A percentile compares a stretch with the other conserved stretches of the same genome.
phyloP scores from a whole-genome alignment of 64 coral and sea anemone genomes.

The Anthopleura sola region DNA sequence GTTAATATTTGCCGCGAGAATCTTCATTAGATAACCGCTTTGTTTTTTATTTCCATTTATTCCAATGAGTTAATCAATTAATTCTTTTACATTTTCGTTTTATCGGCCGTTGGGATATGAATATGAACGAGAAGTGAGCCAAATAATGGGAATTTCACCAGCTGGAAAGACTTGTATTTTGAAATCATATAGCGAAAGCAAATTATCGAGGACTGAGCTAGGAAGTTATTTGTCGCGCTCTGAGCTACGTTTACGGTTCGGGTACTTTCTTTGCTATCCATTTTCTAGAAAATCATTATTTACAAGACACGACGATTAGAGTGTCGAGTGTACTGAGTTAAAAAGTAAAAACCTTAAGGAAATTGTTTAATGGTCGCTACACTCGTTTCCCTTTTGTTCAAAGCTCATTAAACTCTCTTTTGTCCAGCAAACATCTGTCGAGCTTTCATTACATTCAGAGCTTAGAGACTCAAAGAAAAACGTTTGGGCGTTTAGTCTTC shows the following conservation, averaged over 20 bases:
- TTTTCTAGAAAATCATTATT: neutral
- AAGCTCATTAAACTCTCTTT: slow-evolving; percentile 32
- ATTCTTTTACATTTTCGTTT: neutral
- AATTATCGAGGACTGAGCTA: neutral
- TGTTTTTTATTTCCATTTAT: neutral
- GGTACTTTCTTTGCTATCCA: neutral
- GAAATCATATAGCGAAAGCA: neutral
- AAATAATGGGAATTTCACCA: slow-evolving; percentile 16
- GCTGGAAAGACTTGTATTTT: neutral
- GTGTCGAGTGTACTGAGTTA: slow-evolving; percentile 10
- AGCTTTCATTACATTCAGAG: neutral
- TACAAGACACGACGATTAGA: neutral
- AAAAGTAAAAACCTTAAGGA: neutral
- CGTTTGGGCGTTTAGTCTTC: neutral
- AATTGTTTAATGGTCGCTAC: slow-evolving; percentile 4
- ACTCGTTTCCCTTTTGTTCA: slow-evolving; percentile 17
- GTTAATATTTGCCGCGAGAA: neutral
- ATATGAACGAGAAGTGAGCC: neutral
- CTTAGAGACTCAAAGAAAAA: neutral
- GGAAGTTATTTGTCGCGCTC: slow-evolving; percentile 12
- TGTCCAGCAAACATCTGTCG: slow-evolving; percentile 19
- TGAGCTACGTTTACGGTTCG: neutral
- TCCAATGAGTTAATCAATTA: neutral
- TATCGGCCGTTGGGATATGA: neutral
- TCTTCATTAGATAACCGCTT: neutral